Evolutionary conservation across 2,113 vertebrate genomes (phyloP).

Genomic region (Psephotus haematonotus): DNA sequence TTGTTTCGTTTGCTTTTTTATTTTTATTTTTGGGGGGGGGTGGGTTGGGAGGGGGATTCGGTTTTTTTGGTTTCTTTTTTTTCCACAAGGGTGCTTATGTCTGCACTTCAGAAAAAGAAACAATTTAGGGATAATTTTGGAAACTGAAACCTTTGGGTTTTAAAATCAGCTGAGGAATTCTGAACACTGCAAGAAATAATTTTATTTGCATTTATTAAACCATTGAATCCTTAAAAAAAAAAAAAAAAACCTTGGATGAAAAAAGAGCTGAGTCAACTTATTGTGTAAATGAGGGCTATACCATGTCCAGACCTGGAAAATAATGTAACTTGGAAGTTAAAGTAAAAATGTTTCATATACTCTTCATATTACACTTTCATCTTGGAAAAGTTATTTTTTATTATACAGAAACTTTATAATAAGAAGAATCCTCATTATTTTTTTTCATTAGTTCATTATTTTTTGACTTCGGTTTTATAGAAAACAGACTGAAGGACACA

Average conservation of each 20-base stretch:
- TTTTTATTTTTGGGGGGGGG: neutral
- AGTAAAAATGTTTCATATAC: neutral
- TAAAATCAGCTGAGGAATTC: neutral
- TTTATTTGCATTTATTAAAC: neutral
- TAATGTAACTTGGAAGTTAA: neutral
- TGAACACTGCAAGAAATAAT: neutral
- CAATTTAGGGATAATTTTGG: neutral
- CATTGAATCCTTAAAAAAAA: neutral
- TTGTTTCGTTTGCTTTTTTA: neutral
- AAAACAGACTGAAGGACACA: rapidly evolving
- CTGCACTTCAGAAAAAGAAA: neutral
- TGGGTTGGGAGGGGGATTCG: neutral
- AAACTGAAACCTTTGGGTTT: neutral
- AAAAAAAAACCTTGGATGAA: neutral
- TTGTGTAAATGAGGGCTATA: neutral
- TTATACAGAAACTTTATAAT: neutral
- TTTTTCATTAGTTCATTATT: neutral
- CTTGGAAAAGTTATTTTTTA: neutral
- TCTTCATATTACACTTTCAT: neutral
- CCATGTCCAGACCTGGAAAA: neutral
- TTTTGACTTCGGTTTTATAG: neutral
- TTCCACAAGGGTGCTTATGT: neutral
- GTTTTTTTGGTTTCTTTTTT: rapidly evolving
- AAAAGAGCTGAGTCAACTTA: neutral
- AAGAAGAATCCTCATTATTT: neutral